Evolutionary conservation across 1,140 invertebrate genomes (phyloP), one percentile per base, ranked within the genome.

Genomic region (Sminthurides bifidus): DNA sequence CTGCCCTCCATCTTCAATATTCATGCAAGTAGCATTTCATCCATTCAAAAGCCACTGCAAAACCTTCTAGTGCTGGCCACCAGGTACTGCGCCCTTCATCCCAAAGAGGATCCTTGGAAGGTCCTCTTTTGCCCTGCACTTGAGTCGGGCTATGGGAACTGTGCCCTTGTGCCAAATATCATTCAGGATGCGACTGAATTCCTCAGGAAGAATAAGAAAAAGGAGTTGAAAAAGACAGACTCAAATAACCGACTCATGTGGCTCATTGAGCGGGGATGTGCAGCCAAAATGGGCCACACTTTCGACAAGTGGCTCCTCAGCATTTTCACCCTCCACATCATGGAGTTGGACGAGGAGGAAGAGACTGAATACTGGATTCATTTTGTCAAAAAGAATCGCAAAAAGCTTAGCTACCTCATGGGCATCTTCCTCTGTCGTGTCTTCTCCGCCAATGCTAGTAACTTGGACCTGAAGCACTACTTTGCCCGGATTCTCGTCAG

Each of bases 251-350:
- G 63, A 40, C 38, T 61, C 6, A 43, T 61, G 8, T 61, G 59
- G 63, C 52, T 65, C 0, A 15, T 65, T 31, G 63, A 65, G 46
- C 15, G 56, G 19, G 40, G 33, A 15, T 35, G 31, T 4, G 50
- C 41, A 23, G 44, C 59, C 1, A 33, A 49, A 52, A 49, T 61
- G 53, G 63, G 63, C 14, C 30, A 30, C 2, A 29, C 56, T n/a
- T 65, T 65, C 40, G 63, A 61, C 29, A 61, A 59, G 30, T 65
- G 63, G 63, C 37, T 65, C 0, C 30, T 65, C 5, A 54, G 52
- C 12, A 29, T 59, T 27, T 65, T 45, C 29, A 45, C 38, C 15
- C n/a, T 56, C 6, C 56, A 61, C 29, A 51, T 64, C 12, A 53
- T 64, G 37, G 54, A 58, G 14, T 30, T 52, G 40, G 41, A 44